A percentile compares a stretch with the other conserved stretches of the same genome.
phyloP scores from a whole-genome alignment of 2,797 vertebrate species.

The Sebastes wilsoni region DNA sequence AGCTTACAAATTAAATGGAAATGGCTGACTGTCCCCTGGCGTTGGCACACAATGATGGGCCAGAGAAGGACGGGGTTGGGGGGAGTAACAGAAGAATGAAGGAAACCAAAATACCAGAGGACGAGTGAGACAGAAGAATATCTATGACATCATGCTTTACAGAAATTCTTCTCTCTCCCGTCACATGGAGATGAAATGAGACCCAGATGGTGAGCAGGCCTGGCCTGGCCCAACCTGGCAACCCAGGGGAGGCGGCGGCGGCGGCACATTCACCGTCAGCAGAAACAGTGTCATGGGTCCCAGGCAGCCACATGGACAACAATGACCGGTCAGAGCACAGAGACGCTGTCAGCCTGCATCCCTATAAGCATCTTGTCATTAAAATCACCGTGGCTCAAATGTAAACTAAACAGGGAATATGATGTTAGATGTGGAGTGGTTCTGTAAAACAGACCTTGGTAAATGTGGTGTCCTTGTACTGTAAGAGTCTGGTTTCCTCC shows the following conservation, averaged over 20 bases:
- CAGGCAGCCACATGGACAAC: conserved; percentile 22
- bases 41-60: conserved; percentile 11
- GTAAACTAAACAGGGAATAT: conserved; percentile 2
- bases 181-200: conserved; percentile 68
- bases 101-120: conserved; percentile 11
- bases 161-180: conserved; percentile 64
- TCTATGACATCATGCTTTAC: conserved; percentile 73
- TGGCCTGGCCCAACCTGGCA: conserved; percentile 58
- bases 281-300: conserved; percentile 28
- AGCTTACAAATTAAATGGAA: conserved; percentile 25
- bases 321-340: neutral
- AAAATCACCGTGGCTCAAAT: neutral
- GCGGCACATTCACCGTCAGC: conserved; percentile 28
- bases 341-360: neutral
- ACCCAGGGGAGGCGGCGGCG: conserved; percentile 32
- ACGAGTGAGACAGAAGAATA: conserved; percentile 32
- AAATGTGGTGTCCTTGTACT: conserved; percentile 11
- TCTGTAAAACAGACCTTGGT: conserved; percentile 4
- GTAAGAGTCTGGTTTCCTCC: conserved; percentile 16
- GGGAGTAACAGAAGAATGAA: neutral
- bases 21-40: conserved; percentile 28
- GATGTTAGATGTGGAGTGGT: conserved; percentile 2
- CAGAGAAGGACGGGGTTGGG: neutral
- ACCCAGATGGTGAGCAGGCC: conserved; percentile 75
- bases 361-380: neutral